A percentile compares a stretch with the other conserved stretches of the same genome.
Conservation (phyloP, 2,113 vertebrate genomes). For the Eptesicus fuscus region DNA sequence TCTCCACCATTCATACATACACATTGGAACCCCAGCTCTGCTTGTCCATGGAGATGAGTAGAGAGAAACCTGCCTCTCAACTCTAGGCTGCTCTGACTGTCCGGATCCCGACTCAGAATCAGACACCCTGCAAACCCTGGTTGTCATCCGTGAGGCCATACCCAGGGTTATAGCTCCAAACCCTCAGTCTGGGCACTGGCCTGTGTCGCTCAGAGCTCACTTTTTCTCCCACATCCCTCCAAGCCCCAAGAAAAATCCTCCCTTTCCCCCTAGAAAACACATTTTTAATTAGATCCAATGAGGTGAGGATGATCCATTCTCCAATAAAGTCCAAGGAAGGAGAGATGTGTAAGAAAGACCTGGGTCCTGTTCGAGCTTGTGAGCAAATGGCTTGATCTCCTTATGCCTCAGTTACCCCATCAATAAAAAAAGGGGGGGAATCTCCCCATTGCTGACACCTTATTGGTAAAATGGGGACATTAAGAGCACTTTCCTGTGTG, state of each 20-base stretch:
- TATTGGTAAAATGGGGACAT: not conserved
- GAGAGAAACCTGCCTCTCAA: not conserved
- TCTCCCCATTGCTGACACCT: not conserved
- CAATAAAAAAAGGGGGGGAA: not conserved
- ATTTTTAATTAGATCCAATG: not conserved
- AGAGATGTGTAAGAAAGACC: not conserved
- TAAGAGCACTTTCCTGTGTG: not conserved
- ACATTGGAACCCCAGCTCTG: not conserved
- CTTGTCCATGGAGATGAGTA: fast-evolving
- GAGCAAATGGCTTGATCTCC: not conserved
- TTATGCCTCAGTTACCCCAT: not conserved
- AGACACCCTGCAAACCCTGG: not conserved
- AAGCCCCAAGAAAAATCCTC: not conserved
- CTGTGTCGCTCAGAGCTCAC: not conserved
- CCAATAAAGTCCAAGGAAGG: not conserved
- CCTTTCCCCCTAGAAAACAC: not conserved
- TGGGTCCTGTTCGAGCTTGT: not conserved
- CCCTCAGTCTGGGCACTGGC: fast-evolving
- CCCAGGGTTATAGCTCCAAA: not conserved
- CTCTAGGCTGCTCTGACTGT: not conserved
- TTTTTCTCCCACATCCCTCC: not conserved
- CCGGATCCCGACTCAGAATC: not conserved
- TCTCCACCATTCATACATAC: not conserved
- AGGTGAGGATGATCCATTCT: not conserved
- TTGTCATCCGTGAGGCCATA: fast-evolving